phyloP scores from a whole-genome alignment of 1,140 invertebrate species.

The Luehdorfia chinensis region DNA sequence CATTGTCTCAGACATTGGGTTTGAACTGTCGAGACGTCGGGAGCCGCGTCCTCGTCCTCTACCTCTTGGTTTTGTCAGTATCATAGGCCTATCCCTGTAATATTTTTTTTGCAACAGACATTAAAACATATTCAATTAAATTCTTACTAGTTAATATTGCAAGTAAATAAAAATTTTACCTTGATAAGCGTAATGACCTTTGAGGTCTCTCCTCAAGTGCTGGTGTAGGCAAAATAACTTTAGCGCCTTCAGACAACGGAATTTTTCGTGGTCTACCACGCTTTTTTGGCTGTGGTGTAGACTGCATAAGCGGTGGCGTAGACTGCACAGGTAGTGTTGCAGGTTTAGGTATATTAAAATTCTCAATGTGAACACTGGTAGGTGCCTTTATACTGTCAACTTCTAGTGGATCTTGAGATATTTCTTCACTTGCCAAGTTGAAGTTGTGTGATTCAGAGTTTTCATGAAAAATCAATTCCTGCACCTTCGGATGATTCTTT shows the following conservation, averaged over 20 bases:
- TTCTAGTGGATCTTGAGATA: constrained; percentile 70
- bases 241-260: constrained; percentile 53
- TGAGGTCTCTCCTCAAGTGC: constrained; percentile 70
- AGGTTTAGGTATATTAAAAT: constrained; percentile 38
- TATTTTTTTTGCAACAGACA: background rate
- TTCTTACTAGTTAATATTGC: too few species aligned
- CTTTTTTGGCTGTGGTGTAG: constrained; percentile 68
- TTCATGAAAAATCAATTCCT: constrained; percentile 68
- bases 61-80: constrained; percentile 61
- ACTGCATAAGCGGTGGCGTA: constrained; percentile 20
- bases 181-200: constrained; percentile 62
- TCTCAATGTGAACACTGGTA: constrained; percentile 31
- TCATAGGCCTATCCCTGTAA: constrained; percentile 65
- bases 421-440: constrained; percentile 50
- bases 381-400: constrained; percentile 42
- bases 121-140: constrained; percentile 8
- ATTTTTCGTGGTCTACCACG: constrained; percentile 72
- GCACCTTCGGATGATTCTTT: constrained; percentile 50
- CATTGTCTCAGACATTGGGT: constrained; percentile 17
- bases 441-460: constrained; percentile 66
- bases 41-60: constrained; percentile 50
- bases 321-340: constrained; percentile 5
- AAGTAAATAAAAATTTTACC: constrained; percentile 54
- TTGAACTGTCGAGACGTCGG: constrained; percentile 33
- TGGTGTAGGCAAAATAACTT: constrained; percentile 46